phyloP scores from a whole-genome alignment of 2,113 vertebrate genomes.

The Ochotona curzoniae region DNA sequence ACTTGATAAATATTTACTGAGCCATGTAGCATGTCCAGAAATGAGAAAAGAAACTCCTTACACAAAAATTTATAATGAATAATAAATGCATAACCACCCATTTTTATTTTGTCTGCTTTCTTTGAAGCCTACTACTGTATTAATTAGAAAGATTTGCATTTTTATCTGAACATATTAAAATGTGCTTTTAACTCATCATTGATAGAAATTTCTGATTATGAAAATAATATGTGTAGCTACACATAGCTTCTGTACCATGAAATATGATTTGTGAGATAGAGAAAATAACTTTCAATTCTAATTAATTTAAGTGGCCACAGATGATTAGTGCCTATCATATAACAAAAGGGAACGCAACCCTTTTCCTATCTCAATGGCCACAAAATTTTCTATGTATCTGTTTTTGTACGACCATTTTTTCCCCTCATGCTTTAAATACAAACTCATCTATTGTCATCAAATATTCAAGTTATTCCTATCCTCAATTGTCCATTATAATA shows the following conservation, averaged over 20 bases:
- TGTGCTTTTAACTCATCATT: background rate
- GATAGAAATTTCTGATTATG: background rate
- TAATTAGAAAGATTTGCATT: background rate
- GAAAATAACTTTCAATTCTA: background rate
- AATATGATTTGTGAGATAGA: background rate
- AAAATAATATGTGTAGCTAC: background rate
- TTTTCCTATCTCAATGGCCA: background rate
- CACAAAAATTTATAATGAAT: background rate
- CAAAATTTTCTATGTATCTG: background rate
- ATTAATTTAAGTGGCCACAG: background rate
- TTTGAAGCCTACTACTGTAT: background rate
- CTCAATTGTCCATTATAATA: background rate
- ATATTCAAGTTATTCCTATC: no score
- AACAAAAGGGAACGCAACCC: no score
- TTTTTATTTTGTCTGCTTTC: background rate
- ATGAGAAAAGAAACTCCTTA: background rate
- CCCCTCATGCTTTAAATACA: background rate
- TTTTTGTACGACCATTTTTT: background rate
- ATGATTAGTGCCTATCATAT: no score
- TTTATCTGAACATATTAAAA: background rate
- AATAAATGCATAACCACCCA: background rate
- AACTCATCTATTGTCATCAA: background rate
- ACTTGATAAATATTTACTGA: background rate
- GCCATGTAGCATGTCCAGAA: background rate
- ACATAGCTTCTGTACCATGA: background rate